phyloP scores from a whole-genome alignment of 2,113 vertebrate species.

The Oncorhynchus masou region DNA sequence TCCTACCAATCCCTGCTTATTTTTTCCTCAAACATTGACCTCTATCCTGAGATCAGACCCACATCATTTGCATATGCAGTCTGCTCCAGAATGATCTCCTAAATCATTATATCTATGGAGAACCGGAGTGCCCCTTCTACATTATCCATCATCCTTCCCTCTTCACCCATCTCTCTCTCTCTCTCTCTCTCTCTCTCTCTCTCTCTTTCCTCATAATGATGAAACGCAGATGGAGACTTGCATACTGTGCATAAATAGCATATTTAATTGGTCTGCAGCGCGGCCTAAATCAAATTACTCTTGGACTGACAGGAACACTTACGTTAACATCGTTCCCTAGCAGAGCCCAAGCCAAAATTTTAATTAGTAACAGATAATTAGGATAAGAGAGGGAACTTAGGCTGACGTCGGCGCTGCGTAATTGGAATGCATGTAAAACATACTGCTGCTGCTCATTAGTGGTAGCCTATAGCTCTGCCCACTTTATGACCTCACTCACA shows the following conservation, averaged over 20 bases:
- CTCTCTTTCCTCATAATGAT: slow-evolving; percentile 53
- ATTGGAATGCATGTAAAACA: slow-evolving; percentile 78
- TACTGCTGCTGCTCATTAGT: slow-evolving; percentile 78
- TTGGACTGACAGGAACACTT: slow-evolving; percentile 85
- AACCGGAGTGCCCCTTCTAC: slow-evolving; percentile 5
- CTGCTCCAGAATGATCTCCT: not conserved
- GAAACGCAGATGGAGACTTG: slow-evolving; percentile 80
- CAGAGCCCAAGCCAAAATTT: slow-evolving; percentile 82
- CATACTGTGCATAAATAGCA: slow-evolving; percentile 79
- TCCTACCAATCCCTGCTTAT: not conserved
- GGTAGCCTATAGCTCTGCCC: slow-evolving; percentile 48
- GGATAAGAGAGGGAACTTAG: slow-evolving; percentile 79
- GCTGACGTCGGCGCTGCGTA: slow-evolving; percentile 74
- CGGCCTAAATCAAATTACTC: slow-evolving; percentile 85
- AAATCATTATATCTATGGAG: not conserved
- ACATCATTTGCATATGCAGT: not conserved
- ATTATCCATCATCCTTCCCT: slow-evolving; percentile 17
- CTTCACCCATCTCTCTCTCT: not conserved
- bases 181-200: slow-evolving; percentile 8
- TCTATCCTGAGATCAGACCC: not conserved
- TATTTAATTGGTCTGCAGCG: slow-evolving; percentile 84
- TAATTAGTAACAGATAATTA: slow-evolving; percentile 88
- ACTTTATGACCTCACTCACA: no score
- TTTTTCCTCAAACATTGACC: not conserved
- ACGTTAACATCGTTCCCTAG: slow-evolving; percentile 81